Evolutionary conservation across 53 echinoderm and acorn worm species (phyloP), one percentile per base, ranked within the genome.

Genomic region (Paelopatides confundens): DNA sequence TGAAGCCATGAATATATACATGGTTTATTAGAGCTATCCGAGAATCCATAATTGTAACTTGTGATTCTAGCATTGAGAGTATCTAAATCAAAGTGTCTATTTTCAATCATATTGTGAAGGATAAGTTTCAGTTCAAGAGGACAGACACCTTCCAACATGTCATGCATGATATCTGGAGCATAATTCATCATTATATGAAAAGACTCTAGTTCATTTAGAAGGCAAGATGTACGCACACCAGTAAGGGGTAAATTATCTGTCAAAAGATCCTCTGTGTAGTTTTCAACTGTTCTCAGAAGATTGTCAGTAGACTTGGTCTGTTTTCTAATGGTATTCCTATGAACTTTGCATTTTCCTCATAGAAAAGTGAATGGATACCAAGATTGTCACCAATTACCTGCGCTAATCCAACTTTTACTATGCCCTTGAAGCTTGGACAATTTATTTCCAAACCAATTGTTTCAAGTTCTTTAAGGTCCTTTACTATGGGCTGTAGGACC

Each of bases 301-400:
- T 48, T 35, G 1, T 90, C 62, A 28, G 86, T 81, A 0, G 46
- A 15, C 17, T 40, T 40, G 40, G 53, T 53, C 14, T 53, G 53
- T 53, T 15, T 53, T 21, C 53, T 53, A 18, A 58, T 10, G 18
- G 48, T 47, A 76, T 86, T 66, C 64, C 90, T 27, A 33, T 85
- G 86, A 2, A 26, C 31, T 49, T 84, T 91, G 35, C 87, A 91
- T 48, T 65, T 82, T 26, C 71, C 82, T 12, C 83, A 90, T 13
- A 63, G n/a, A 35, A 74, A 86, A 90, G 54, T 3, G 53, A 53
- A 52, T 90, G 86, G 1, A 90, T 32, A 7, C 90, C 90, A 5
- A 91, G 76, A 86, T 90, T 90, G 69, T 90, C 90, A n/a, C 90
- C 86, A 33, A 86, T 85, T 65, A 86, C 43, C 27, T 90, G 79